Conservation (phyloP, 2,888 invertebrate species). For the Eulithis testata region DNA sequence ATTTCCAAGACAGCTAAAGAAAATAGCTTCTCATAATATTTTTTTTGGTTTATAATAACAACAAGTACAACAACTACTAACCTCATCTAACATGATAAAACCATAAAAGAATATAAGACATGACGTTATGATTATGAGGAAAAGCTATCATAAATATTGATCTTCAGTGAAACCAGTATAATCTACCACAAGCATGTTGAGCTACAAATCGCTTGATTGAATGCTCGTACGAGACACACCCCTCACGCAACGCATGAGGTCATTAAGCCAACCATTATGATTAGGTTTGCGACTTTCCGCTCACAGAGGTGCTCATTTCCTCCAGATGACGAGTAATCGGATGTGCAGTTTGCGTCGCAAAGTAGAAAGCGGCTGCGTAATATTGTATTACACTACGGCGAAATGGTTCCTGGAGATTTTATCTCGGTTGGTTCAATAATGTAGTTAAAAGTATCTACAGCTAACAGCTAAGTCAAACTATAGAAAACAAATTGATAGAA, state of each 20-base stretch:
- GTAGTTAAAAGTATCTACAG: background rate
- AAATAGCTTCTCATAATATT: too few species aligned
- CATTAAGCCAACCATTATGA: constrained; percentile 30
- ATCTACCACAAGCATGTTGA: background rate
- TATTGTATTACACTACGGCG: constrained; percentile 19
- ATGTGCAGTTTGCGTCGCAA: constrained; percentile 24
- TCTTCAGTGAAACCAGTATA: constrained; percentile 17
- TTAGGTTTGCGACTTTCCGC: constrained; percentile 39
- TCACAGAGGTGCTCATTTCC: constrained; percentile 36
- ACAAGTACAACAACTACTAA: background rate
- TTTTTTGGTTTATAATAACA: background rate
- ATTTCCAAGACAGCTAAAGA: too few species aligned
- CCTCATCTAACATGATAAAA: background rate
- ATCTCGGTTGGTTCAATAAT: background rate
- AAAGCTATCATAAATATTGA: constrained; percentile 21
- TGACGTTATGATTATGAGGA: constrained; percentile 6
- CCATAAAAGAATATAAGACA: background rate
- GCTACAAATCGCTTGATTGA: constrained; percentile 17
- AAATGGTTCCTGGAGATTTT: constrained; percentile 12
- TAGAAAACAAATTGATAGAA: background rate
- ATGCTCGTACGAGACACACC: constrained; percentile 25
- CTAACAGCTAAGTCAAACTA: background rate
- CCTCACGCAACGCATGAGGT: constrained; percentile 22
- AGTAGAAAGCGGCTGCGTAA: constrained; percentile 25
- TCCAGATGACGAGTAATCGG: constrained; percentile 28